Conservation (phyloP, 2,888 invertebrate species). For the Sinodicranocentrus sp. region DNA sequence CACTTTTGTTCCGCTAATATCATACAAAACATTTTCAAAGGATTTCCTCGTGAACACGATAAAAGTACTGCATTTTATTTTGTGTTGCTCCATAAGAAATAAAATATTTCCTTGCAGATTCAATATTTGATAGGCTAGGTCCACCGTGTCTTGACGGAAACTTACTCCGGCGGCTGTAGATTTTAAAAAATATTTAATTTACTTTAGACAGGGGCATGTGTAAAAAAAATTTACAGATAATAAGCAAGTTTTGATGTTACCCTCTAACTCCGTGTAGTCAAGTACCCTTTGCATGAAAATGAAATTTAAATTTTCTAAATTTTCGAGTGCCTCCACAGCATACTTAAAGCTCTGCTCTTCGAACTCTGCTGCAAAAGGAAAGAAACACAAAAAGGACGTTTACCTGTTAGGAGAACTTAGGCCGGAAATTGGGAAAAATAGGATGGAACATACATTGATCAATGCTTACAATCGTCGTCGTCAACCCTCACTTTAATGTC, state of each 20-base stretch:
- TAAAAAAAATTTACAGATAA: background rate
- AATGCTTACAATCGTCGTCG: slow-evolving; percentile 12
- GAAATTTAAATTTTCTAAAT: background rate
- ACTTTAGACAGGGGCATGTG: no score
- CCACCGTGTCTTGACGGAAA: slow-evolving; percentile 14
- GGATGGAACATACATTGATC: slow-evolving; percentile 23
- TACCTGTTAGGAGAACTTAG: background rate
- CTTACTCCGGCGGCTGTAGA: slow-evolving; percentile 28
- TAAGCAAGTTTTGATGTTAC: background rate
- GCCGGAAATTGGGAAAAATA: background rate
- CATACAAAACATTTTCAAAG: slow-evolving; percentile 44
- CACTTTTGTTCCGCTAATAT: slow-evolving; percentile 36
- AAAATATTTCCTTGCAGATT: slow-evolving; percentile 31
- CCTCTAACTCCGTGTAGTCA: slow-evolving; percentile 43
- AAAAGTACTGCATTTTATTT: slow-evolving; percentile 24
- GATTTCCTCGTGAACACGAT: slow-evolving; percentile 33
- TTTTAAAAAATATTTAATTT: background rate
- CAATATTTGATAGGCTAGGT: slow-evolving; percentile 41
- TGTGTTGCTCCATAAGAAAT: slow-evolving; percentile 44
- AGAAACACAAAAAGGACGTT: background rate
- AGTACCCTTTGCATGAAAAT: slow-evolving; percentile 50
- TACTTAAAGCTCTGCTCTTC: background rate
- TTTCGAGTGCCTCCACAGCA: slow-evolving; percentile 24
- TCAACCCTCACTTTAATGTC: background rate
- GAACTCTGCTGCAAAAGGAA: background rate